Conservation (phyloP, 2,797 vertebrate species). For the Cossypha polioptera region DNA sequence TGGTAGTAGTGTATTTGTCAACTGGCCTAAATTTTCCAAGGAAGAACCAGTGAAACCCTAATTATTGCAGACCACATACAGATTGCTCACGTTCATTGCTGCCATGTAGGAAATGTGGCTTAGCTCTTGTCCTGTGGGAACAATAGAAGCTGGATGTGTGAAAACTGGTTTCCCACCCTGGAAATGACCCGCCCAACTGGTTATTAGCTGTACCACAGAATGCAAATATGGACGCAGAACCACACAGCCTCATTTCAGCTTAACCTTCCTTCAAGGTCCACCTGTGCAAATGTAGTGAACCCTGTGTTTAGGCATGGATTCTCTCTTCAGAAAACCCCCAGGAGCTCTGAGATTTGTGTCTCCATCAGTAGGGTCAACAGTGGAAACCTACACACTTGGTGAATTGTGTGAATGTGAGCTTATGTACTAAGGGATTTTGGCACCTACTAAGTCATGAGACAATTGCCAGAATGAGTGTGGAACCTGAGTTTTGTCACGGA, state of each 20-base stretch:
- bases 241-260: not conserved
- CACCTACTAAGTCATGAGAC: not conserved
- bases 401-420: not conserved
- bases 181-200: not conserved
- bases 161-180: slow-evolving; percentile 16
- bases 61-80: not conserved
- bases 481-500: not conserved
- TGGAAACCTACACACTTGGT: not conserved
- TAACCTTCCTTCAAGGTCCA: not conserved
- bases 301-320: not conserved
- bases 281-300: not conserved
- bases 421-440: not conserved
- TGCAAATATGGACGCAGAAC: not conserved
- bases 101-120: not conserved
- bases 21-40: not conserved
- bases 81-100: not conserved
- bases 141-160: not conserved
- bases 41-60: not conserved
- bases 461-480: not conserved
- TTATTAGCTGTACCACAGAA: slow-evolving; percentile 9
- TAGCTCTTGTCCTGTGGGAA: not conserved
- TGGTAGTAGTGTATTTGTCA: not conserved
- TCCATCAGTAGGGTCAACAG: rapidly evolving
- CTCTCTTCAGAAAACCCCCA: not conserved
- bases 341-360: not conserved